Evolutionary conservation across 2,888 invertebrate genomes (phyloP).

Genomic region (Cephus spinipes): DNA sequence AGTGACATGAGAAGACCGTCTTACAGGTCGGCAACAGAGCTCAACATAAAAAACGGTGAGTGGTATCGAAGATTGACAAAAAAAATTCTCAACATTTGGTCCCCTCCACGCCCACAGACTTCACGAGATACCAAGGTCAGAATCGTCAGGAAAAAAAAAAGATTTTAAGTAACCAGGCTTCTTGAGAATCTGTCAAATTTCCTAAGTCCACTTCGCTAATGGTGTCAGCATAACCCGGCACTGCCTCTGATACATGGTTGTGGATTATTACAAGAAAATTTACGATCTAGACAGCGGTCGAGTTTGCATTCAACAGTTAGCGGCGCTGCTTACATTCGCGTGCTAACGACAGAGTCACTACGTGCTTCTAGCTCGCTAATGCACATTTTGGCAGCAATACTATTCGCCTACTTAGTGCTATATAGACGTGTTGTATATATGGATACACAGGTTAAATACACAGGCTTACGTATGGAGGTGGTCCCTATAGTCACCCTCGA

Average conservation of each 20-base stretch:
- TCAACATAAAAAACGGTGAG: conserved; percentile 78
- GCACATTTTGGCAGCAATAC: conserved; percentile 29
- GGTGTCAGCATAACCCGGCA: no score
- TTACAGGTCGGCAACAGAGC: conserved; percentile 75
- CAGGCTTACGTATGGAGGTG: not conserved
- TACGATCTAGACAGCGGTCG: no score
- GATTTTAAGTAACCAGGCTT: no score
- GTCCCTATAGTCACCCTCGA: not conserved
- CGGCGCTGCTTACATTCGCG: conserved; percentile 14
- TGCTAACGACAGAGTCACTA: conserved; percentile 28
- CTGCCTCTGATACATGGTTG: no score
- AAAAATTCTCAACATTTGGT: not conserved
- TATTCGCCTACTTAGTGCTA: not conserved
- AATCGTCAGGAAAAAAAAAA: no score
- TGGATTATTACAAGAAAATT: no score
- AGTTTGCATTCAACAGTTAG: conserved; percentile 19
- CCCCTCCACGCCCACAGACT: no score
- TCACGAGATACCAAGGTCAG: no score
- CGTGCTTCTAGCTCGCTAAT: conserved; percentile 29
- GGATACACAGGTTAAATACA: not conserved
- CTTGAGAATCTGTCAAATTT: no score
- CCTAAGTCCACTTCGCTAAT: no score
- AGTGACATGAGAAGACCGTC: conserved; percentile 51
- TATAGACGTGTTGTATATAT: not conserved
- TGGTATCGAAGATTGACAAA: conserved; percentile 28